phyloP scores from a whole-genome alignment of 2,113 vertebrate genomes.

The Pterophyllum scalare region DNA sequence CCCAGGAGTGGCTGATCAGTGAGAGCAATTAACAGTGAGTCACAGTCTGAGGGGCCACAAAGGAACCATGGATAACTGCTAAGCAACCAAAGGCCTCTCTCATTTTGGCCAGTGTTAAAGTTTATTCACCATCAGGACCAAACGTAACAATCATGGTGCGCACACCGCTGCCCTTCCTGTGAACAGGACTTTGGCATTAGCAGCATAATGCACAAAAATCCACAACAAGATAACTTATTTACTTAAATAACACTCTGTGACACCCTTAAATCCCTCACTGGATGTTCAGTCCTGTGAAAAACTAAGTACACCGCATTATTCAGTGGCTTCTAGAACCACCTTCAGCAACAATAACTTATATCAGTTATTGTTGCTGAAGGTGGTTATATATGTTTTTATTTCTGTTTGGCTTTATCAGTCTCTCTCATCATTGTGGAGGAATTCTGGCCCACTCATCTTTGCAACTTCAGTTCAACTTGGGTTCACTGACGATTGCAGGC shows the following conservation, averaged over 20 bases:
- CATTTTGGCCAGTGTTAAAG: not conserved
- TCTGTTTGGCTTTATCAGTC: not conserved
- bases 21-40: not conserved
- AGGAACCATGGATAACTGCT: not conserved
- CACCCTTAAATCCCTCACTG: not conserved
- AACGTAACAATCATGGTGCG: not conserved
- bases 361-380: no score
- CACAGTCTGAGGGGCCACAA: not conserved
- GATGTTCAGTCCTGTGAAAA: not conserved
- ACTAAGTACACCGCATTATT: fast-evolving
- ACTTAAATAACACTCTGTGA: not conserved
- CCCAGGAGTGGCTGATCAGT: not conserved
- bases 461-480: not conserved
- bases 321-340: not conserved
- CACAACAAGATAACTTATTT: not conserved
- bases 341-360: fast-evolving
- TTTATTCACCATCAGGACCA: not conserved
- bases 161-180: not conserved
- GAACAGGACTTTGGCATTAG: not conserved
- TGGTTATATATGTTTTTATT: no score
- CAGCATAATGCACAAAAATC: not conserved
- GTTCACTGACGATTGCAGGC: not conserved
- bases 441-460: not conserved
- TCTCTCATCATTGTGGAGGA: not conserved
- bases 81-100: not conserved